Conservation (phyloP, 2,113 vertebrate species). For the Thryonomys swinderianus region DNA sequence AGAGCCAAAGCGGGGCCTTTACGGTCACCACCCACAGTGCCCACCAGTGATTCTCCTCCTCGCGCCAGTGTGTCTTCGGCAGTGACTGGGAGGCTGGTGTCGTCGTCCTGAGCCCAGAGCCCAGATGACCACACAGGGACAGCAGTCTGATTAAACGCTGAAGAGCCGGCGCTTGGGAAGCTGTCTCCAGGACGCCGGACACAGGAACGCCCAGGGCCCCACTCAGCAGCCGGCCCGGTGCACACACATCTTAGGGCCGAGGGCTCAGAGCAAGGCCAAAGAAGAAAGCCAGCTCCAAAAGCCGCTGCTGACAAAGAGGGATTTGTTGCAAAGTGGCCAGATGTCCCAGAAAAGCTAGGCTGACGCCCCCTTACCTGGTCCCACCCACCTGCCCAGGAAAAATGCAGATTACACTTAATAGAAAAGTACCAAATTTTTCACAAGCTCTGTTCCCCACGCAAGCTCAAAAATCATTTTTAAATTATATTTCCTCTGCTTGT, state of each 20-base stretch:
- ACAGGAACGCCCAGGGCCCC: fast-evolving
- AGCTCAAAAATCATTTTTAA: slow-evolving; percentile 13
- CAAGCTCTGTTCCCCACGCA: background rate
- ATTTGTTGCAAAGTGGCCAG: background rate
- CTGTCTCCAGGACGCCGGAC: fast-evolving
- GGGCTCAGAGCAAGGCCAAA: background rate
- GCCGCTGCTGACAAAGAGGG: background rate
- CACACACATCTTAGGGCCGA: fast-evolving
- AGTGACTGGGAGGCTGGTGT: fast-evolving
- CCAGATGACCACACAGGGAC: fast-evolving
- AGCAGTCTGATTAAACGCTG: fast-evolving
- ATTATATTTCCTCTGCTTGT: background rate
- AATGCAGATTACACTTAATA: background rate
- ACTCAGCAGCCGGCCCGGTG: background rate
- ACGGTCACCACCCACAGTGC: background rate
- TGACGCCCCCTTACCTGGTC: background rate
- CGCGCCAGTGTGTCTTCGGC: fast-evolving
- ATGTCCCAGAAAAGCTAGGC: background rate
- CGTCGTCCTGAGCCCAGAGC: background rate
- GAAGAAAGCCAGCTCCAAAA: background rate
- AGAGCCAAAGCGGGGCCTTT: background rate
- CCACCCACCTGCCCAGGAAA: background rate
- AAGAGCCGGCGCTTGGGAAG: fast-evolving
- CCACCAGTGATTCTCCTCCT: fast-evolving
- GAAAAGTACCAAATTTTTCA: background rate